Base-by-base conservation (phyloP, 2,888 invertebrate genomes). In the Julus scandinavius region DNA sequence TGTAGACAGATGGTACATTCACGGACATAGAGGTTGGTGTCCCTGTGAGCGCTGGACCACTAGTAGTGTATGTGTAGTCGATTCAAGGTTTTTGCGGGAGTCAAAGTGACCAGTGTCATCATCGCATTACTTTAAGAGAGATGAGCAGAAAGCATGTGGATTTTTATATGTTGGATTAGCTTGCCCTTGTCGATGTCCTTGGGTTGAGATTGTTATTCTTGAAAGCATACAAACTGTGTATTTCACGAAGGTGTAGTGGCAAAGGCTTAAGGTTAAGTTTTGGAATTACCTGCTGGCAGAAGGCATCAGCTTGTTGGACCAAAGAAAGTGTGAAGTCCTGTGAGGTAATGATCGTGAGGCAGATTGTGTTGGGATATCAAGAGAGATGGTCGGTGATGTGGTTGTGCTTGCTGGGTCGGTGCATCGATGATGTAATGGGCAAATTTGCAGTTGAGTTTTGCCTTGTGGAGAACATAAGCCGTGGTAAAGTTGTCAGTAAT, bases 81-180 rank as follows among this genome's bases (percentile, higher is more conserved):
- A 4, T 38, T 17, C n/a, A 85, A 20, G 1, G 88, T n/a, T 88
- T 49, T 88, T 88, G 9, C 20, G n/a, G 2, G 40, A 15, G 11
- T 87, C 87, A 5, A 38, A 85, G 45, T 89, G 88, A 29, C 87
- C 83, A 15, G 45, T 17, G 11, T 88, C 49, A 17, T 89, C 72
- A 45, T 88, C 63, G 80, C 85, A 17, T 20, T 80, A n/a, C 50
- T 89, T 63, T 5, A 83, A 6, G 41, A 88, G 54, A 41, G 29
- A 40, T 13, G 49, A 54, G 20, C 88, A 29, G 1, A 88, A 20
- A 7, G 20, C 11, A 20, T 50, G 49, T 0, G 88, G 84, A 2
- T 85, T 41, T 85, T 45, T 2, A 88, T 88, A 3, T 84, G 41
- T 11, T 20, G n/a, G 63, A 9, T 20, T 20, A 1, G 0, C 4